These are phyloP conservation scores for Elmis aenea DNA, from an alignment of 2,888 invertebrate genomes.

Conservation along the genomic window DNA sequence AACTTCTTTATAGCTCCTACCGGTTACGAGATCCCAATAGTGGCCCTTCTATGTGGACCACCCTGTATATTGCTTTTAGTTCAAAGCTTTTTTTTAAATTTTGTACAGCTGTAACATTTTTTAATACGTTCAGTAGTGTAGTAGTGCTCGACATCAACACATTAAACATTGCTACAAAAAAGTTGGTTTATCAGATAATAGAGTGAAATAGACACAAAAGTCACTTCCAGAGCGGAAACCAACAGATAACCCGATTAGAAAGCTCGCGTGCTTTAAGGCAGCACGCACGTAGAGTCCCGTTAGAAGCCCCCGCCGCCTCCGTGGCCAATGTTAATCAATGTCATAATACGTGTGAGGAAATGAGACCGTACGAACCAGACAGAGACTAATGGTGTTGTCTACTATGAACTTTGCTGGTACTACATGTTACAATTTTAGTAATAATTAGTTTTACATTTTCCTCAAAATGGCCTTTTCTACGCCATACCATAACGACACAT, in stretches of 20 bases:
- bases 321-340: constrained; percentile 23
- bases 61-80: too few species aligned
- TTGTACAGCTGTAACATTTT: too few species aligned
- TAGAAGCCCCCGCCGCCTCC: constrained; percentile 15
- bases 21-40: too few species aligned
- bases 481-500: too few species aligned
- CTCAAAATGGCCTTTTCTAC: too few species aligned
- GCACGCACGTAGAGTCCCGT: constrained; percentile 20
- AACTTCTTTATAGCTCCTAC: too few species aligned
- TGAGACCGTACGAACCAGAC: constrained; percentile 32
- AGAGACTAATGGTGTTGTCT: constrained; percentile 23
- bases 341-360: constrained; percentile 32
- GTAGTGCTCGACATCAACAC: too few species aligned
- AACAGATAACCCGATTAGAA: constrained; percentile 22
- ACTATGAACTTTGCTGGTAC: constrained; percentile 21
- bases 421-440: constrained; percentile 29
- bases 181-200: constrained; percentile 16
- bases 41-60: too few species aligned
- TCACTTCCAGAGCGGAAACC: constrained; percentile 20
- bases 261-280: constrained; percentile 18
- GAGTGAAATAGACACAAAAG: constrained; percentile 21
- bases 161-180: too few species aligned
- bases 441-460: constrained; percentile 31
- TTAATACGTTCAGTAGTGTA: too few species aligned
- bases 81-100: too few species aligned